Conservation (phyloP, 2,113 vertebrate genomes). For the Dendrocopos noguchii region DNA sequence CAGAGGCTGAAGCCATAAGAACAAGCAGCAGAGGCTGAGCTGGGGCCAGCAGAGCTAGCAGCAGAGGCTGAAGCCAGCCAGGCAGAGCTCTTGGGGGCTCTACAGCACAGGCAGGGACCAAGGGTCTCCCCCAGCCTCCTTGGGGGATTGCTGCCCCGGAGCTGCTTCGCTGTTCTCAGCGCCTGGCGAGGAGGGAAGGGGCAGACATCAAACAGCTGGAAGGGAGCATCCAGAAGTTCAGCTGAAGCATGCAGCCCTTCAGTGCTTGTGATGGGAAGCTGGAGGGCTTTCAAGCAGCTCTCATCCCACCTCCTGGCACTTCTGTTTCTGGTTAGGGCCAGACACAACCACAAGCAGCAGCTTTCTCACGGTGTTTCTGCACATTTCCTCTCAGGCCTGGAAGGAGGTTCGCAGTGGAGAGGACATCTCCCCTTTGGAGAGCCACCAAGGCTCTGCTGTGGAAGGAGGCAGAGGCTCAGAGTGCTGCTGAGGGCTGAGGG, state of each 20-base stretch:
- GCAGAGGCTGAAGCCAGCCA: not conserved
- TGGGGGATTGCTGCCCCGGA: not conserved
- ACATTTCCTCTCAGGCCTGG: slow-evolving; percentile 50
- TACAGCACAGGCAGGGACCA: not conserved
- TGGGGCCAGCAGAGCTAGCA: not conserved
- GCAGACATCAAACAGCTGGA: not conserved
- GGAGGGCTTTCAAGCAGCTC: slow-evolving; percentile 14
- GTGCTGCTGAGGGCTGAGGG: not conserved
- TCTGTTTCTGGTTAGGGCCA: slow-evolving; percentile 43
- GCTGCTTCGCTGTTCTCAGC: not conserved
- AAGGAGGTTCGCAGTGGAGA: not conserved
- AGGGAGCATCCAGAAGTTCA: not conserved
- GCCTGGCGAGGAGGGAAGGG: not conserved
- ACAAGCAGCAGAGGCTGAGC: too few species aligned
- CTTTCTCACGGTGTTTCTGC: slow-evolving; percentile 53
- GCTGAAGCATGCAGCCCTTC: not conserved
- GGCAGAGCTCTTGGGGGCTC: not conserved
- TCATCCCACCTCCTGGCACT: slow-evolving; percentile 41
- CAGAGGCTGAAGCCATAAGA: not conserved
- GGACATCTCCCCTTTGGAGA: slow-evolving; percentile 2
- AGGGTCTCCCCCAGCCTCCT: not conserved
- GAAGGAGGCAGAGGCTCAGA: not conserved
- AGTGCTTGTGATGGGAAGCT: not conserved
- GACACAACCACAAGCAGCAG: slow-evolving; percentile 24
- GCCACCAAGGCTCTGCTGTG: not conserved